phyloP scores from a whole-genome alignment of 1,140 invertebrate species.

The Antheraea mylitta region DNA sequence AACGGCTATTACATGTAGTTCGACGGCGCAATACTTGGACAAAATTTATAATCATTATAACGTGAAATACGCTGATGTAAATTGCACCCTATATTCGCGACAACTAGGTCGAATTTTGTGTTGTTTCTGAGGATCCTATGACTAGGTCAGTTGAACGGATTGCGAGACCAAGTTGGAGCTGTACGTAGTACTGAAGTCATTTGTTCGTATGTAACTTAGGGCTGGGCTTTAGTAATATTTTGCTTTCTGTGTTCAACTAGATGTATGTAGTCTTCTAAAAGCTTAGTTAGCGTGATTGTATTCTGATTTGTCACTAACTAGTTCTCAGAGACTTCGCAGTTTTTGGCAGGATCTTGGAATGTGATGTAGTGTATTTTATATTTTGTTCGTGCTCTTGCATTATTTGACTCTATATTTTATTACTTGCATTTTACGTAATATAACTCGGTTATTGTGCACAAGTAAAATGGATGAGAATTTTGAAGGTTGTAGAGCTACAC shows the following conservation, averaged over 20 bases:
- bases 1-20: constrained; percentile 3
- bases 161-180: constrained; percentile 7
- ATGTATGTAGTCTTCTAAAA: too few relatives aligned
- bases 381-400: too few relatives aligned
- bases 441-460: too few relatives aligned
- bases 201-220: constrained; percentile 9
- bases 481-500: too few relatives aligned
- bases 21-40: constrained; percentile 9
- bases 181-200: not conserved
- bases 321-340: too few relatives aligned
- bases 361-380: too few relatives aligned
- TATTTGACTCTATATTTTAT: too few relatives aligned
- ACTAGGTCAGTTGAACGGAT: constrained; percentile 15
- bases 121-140: not conserved
- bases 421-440: too few relatives aligned
- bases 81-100: not conserved
- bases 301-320: too few relatives aligned
- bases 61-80: not conserved
- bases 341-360: too few relatives aligned
- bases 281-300: too few relatives aligned
- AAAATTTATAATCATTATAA: constrained; percentile 15
- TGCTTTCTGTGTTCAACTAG: not conserved
- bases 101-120: not conserved
- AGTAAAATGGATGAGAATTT: too few relatives aligned
- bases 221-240: not conserved